Percentiles rank a stretch among this genome's conserved stretches.
These are phyloP conservation scores for Isoperla grammatica DNA, from an alignment of 2,888 invertebrate species.

Conservation along the genomic window DNA sequence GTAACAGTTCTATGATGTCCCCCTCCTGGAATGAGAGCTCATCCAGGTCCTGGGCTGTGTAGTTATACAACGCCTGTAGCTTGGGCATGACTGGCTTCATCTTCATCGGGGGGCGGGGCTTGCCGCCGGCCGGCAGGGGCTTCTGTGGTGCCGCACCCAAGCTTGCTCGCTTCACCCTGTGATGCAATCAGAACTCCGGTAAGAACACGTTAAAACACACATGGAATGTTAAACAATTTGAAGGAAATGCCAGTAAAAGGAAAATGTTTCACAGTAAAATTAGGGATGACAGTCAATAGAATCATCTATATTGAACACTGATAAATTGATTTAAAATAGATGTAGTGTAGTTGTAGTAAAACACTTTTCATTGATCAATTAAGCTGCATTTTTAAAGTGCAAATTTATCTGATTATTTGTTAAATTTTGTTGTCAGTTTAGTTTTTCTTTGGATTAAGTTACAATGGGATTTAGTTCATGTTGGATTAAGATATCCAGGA, in stretches of 20 bases:
- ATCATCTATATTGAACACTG: no score
- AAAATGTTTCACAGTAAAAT: neutral
- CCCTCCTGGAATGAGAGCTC: slow-evolving; percentile 57
- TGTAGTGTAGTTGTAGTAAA: no score
- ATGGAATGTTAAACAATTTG: no score
- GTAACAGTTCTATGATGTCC: slow-evolving; percentile 54
- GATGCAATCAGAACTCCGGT: slow-evolving; percentile 1
- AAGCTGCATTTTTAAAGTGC: no score
- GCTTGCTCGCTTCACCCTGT: slow-evolving; percentile 35
- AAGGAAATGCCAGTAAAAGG: neutral
- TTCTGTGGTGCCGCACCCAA: slow-evolving; percentile 18
- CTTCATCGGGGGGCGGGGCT: slow-evolving; percentile 42
- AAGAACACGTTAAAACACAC: neutral
- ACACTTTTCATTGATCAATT: no score
- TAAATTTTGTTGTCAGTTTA: no score
- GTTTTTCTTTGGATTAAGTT: no score
- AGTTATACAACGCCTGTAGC: slow-evolving; percentile 53
- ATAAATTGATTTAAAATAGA: no score
- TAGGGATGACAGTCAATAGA: neutral
- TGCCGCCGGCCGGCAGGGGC: slow-evolving; percentile 41
- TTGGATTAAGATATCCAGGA: no score
- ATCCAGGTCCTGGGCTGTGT: slow-evolving; percentile 59
- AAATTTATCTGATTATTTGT: no score
- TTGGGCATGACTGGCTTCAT: slow-evolving; percentile 47
- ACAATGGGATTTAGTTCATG: no score